Percentiles rank a stretch among this genome's conserved stretches.
phyloP scores from a whole-genome alignment of 2,797 vertebrate genomes.

The Coilia nasus region DNA sequence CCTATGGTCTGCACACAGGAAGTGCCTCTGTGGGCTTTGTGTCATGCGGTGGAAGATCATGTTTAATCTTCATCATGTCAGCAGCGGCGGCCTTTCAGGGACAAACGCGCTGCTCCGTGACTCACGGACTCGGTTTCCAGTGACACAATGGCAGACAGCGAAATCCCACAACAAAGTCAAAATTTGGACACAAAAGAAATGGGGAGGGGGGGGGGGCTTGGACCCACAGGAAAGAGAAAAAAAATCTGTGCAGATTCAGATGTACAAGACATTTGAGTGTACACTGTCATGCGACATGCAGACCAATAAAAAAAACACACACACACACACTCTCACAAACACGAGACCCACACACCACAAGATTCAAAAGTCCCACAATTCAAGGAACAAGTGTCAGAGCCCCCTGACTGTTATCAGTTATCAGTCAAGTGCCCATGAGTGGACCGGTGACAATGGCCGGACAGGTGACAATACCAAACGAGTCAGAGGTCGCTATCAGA shows the following conservation, averaged over 20 bases:
- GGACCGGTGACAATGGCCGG: too few relatives aligned
- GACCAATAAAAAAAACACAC: background rate
- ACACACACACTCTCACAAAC: background rate
- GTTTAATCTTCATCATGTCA: slow-evolving; percentile 21
- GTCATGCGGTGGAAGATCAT: background rate
- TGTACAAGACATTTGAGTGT: background rate
- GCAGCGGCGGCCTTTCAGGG: background rate
- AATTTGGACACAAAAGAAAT: background rate
- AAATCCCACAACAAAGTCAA: slow-evolving; percentile 19
- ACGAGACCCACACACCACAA: background rate
- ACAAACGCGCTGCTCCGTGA: background rate
- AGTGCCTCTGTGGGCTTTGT: background rate
- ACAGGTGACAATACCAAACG: background rate
- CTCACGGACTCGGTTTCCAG: background rate
- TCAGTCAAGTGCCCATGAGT: too few relatives aligned
- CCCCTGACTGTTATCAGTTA: too few relatives aligned
- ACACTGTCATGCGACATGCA: background rate
- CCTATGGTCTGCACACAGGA: background rate
- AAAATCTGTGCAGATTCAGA: background rate
- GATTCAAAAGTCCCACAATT: background rate
- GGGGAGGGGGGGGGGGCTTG: too few relatives aligned
- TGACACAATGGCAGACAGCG: background rate
- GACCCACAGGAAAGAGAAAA: background rate
- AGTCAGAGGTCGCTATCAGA: background rate
- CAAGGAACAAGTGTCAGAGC: background rate